phyloP scores from a whole-genome alignment of 2,888 invertebrate species.

The Morpho helenor region DNA sequence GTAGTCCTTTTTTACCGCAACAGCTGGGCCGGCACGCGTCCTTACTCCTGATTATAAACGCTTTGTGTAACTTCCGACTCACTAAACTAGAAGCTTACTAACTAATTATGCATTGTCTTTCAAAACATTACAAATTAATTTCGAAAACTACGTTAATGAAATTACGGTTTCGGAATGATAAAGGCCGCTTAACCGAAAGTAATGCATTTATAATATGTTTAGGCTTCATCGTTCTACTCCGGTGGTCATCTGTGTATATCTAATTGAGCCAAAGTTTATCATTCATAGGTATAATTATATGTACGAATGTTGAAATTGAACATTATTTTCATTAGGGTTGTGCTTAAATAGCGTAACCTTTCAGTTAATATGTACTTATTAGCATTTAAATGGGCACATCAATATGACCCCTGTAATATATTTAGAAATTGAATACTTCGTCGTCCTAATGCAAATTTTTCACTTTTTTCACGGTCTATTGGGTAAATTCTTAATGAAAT shows the following conservation, averaged over 20 bases:
- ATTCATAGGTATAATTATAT: slow-evolving; percentile 11
- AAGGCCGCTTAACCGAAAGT: slow-evolving; percentile 12
- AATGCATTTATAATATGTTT: slow-evolving; percentile 42
- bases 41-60: slow-evolving; percentile 16
- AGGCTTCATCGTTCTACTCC: slow-evolving; percentile 42
- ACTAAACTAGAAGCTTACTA: slow-evolving; percentile 23
- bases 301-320: not conserved
- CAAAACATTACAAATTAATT: slow-evolving; percentile 55
- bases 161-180: slow-evolving; percentile 31
- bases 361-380: slow-evolving; percentile 1
- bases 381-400: not conserved
- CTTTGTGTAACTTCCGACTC: slow-evolving; percentile 15
- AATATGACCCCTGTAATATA: too few species aligned
- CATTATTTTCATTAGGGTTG: slow-evolving; percentile 1
- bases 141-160: slow-evolving; percentile 44
- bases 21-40: slow-evolving; percentile 46
- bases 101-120: slow-evolving; percentile 44
- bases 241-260: slow-evolving; percentile 36
- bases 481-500: too few species aligned
- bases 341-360: slow-evolving; percentile 2
- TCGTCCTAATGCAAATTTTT: too few species aligned
- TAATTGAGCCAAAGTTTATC: slow-evolving; percentile 31
- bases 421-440: too few species aligned
- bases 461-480: too few species aligned
- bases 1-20: slow-evolving; percentile 49